A percentile compares a stretch with the other conserved stretches of the same genome.
Conservation (phyloP, 2,113 vertebrate species). For the Fregata magnificens region DNA sequence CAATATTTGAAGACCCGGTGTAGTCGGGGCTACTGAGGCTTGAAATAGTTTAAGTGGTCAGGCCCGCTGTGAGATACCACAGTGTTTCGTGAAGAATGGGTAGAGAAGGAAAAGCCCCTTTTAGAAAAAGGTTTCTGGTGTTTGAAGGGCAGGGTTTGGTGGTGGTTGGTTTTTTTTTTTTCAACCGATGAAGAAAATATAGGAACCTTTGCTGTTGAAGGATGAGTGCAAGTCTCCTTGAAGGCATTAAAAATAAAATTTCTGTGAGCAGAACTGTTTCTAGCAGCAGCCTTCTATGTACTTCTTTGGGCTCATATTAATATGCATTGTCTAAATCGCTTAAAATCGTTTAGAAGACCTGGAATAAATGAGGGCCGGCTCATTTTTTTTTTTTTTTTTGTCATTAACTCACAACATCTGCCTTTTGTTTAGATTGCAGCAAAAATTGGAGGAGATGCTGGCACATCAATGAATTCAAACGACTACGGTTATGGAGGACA, state of each 20-base stretch:
- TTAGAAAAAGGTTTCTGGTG: neutral
- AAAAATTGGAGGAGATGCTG: conserved; percentile 95
- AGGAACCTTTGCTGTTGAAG: neutral
- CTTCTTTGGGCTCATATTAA: neutral
- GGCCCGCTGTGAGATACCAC: neutral
- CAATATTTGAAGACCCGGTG: rapidly evolving
- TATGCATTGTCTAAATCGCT: rapidly evolving
- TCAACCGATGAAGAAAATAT: rapidly evolving
- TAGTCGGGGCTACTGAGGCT: neutral
- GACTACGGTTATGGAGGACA: conserved; percentile 96
- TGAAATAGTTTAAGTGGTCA: neutral
- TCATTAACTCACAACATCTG: neutral
- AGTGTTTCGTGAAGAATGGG: neutral
- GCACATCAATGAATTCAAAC: conserved; percentile 84
- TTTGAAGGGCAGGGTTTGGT: neutral
- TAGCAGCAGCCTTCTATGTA: neutral
- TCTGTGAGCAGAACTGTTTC: rapidly evolving
- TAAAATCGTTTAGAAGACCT: neutral
- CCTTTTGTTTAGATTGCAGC: conserved; percentile 88
- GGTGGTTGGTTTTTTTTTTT: neutral
- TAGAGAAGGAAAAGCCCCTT: rapidly evolving
- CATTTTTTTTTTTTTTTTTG: too few relatives aligned
- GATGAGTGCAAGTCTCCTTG: neutral
- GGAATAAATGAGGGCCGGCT: neutral
- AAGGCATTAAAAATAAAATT: rapidly evolving